Evolutionary conservation across 2,797 vertebrate species (phyloP).

Genomic region (Peromyscus aztecus): DNA sequence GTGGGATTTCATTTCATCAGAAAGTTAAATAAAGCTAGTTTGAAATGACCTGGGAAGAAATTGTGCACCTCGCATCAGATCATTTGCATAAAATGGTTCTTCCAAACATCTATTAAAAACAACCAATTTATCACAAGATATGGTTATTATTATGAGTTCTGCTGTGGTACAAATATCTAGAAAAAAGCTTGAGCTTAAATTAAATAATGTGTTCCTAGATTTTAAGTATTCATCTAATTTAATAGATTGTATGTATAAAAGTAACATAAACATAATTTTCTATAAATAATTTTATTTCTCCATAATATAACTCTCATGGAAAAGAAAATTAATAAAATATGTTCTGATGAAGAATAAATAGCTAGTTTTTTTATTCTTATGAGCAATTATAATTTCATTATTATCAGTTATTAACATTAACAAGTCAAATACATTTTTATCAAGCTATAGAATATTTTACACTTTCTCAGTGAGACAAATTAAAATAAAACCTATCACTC

Average conservation of each 20-base stretch:
- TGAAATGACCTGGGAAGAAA: not conserved
- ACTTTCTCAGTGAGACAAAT: slow-evolving; percentile 89
- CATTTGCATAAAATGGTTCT: not conserved
- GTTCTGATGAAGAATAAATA: slow-evolving; percentile 79
- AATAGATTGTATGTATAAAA: slow-evolving; percentile 3
- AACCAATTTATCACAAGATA: not conserved
- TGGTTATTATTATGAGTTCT: not conserved
- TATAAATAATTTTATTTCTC: slow-evolving; percentile 39
- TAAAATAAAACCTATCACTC: slow-evolving; percentile 88
- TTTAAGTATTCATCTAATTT: slow-evolving; percentile 41
- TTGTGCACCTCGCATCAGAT: not conserved
- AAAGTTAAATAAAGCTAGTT: not conserved
- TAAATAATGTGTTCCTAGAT: slow-evolving; percentile 25
- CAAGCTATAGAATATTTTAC: slow-evolving; percentile 89
- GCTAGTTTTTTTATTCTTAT: slow-evolving; percentile 76
- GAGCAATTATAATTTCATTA: slow-evolving; percentile 83
- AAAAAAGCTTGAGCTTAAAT: not conserved
- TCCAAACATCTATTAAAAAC: not conserved
- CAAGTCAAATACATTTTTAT: slow-evolving; percentile 90
- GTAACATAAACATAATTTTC: not conserved
- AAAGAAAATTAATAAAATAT: slow-evolving; percentile 76
- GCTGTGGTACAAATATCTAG: rapidly evolving
- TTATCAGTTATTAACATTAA: slow-evolving; percentile 90
- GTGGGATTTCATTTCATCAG: not conserved
- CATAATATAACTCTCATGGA: slow-evolving; percentile 69